These are phyloP conservation scores for Stictonetta naevosa DNA, from an alignment of 2,113 vertebrate genomes.

Conservation along the genomic window DNA sequence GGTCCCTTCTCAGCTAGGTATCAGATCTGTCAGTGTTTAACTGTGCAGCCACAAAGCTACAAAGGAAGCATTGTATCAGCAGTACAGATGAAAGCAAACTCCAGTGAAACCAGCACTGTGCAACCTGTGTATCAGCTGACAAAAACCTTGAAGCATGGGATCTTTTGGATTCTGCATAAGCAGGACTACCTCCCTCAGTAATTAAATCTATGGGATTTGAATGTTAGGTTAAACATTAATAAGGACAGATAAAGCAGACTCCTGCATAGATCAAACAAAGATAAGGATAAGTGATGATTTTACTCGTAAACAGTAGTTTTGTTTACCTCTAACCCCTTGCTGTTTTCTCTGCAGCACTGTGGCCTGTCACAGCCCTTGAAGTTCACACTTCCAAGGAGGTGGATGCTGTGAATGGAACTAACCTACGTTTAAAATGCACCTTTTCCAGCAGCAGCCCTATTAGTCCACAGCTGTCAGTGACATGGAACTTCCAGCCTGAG, in stretches of 20 bases:
- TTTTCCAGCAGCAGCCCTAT: conserved; percentile 82
- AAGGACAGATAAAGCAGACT: background rate
- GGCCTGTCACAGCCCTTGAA: conserved; percentile 77
- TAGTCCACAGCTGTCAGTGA: conserved; percentile 69
- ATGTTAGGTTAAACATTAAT: background rate
- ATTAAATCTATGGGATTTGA: background rate
- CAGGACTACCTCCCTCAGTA: background rate
- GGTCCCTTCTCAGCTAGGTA: background rate
- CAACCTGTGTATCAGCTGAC: background rate
- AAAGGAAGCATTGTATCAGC: background rate
- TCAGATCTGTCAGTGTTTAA: background rate
- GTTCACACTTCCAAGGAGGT: conserved; percentile 83
- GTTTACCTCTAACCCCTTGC: background rate
- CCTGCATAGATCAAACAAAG: background rate
- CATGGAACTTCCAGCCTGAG: conserved; percentile 90
- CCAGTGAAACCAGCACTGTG: background rate
- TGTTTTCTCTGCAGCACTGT: conserved; percentile 67
- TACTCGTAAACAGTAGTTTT: background rate
- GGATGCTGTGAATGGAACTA: conserved; percentile 91
- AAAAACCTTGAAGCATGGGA: background rate
- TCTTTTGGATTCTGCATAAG: background rate
- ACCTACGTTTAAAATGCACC: conserved; percentile 89
- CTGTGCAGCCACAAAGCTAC: background rate
- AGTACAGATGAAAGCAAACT: background rate
- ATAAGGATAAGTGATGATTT: background rate